These are phyloP conservation scores for Pollenia angustigena DNA, from an alignment of 2,888 invertebrate genomes.

Conservation along the genomic window DNA sequence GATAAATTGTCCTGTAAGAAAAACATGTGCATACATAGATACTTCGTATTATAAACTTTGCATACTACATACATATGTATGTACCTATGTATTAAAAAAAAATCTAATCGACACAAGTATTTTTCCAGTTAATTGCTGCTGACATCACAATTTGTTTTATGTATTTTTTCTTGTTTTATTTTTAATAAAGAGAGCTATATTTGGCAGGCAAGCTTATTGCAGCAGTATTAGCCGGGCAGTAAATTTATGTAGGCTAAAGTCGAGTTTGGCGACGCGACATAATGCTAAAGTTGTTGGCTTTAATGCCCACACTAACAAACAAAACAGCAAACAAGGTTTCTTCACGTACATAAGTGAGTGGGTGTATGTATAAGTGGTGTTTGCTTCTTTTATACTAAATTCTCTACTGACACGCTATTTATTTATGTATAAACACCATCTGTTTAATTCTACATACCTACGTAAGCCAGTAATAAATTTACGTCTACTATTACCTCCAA, in stretches of 20 bases:
- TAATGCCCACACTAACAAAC: slow-evolving; percentile 5
- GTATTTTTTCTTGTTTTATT: slow-evolving; percentile 10
- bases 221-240: slow-evolving; percentile 38
- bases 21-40: too few relatives aligned
- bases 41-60: too few relatives aligned
- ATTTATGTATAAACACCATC: slow-evolving; percentile 24
- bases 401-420: slow-evolving; percentile 1
- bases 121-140: slow-evolving; percentile 31
- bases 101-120: neutral
- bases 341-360: slow-evolving; percentile 3
- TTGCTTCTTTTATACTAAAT: neutral
- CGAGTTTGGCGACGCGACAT: neutral
- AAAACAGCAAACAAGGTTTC: slow-evolving; percentile 10
- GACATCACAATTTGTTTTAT: slow-evolving; percentile 52
- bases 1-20: too few relatives aligned
- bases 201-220: slow-evolving; percentile 26
- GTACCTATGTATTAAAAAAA: neutral
- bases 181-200: slow-evolving; percentile 29
- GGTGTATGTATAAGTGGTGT: slow-evolving; percentile 16
- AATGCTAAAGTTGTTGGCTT: neutral
- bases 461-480: neutral
- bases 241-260: slow-evolving; percentile 8
- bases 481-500: slow-evolving; percentile 46
- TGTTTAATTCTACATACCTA: slow-evolving; percentile 2
- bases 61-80: neutral